Evolutionary conservation across 1,140 invertebrate genomes (phyloP), one percentile per base, ranked within the genome.

Genomic region (Hylyphantes graminicola): DNA sequence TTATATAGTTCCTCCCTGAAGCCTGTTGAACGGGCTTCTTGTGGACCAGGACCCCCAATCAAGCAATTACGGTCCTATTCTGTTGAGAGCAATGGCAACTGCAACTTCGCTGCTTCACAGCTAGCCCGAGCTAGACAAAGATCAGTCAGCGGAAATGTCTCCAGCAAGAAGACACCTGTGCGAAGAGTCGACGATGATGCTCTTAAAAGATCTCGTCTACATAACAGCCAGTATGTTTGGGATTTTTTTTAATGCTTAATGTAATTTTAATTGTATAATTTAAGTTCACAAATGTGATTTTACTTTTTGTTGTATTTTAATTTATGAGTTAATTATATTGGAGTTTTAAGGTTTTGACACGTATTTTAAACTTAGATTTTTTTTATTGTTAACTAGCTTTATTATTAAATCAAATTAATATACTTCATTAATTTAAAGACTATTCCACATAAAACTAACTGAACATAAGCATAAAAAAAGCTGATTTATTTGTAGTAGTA

Each of bases 141-240:
- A 48, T 80, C 86, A 55, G 80, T 86, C n/a, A 86, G 87, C 61
- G 87, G 87, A 59, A 85, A 87, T 76, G 90, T 93, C 86, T 75
- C 78, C 10, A 91, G 92, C 87, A 94, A 94, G 87, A 94, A 94
- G 88, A 92, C 92, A 55, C 92, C 93, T 35, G 91, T 86, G 6
- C 75, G 93, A 7, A 90, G 93, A 76, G 87, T 87, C 19, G 93
- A 93, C 87, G 92, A 92, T n/a, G 93, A 94, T 88, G 92, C 93
- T 59, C 89, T 93, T 83, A 94, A 94, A 88, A 90, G 93, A 70
- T 92, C 92, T 83, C 90, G 93, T 86, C 90, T 93, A 77, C 93
- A 94, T 21, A 85, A 54, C 13, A 86, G 75, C 73, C 85, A 86
- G 85, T 86, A 53, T 53, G 85, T 85, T 63, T 59, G 63, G 21